Conservation (phyloP, 2,113 vertebrate genomes). For the Mus spicilegus region DNA sequence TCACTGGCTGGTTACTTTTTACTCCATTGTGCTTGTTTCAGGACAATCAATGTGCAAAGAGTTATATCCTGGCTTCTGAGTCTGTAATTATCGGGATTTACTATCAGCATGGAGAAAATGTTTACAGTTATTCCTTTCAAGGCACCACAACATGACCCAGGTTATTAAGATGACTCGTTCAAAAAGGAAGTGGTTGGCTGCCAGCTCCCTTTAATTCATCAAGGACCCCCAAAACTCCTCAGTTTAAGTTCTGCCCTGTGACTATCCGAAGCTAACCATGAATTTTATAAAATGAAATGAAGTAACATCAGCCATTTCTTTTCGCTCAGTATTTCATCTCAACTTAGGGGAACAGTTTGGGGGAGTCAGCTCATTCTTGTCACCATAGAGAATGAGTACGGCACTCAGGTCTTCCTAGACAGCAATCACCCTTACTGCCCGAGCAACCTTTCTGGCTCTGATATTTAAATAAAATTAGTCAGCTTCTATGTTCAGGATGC, state of each 20-base stretch:
- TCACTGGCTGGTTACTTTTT: neutral
- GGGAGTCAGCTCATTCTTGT: no score
- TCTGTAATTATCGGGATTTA: neutral
- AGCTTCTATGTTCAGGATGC: neutral
- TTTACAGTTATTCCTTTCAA: neutral
- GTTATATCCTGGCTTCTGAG: neutral
- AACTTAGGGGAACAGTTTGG: neutral
- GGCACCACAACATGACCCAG: neutral
- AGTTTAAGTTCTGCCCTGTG: neutral
- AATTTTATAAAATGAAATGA: neutral
- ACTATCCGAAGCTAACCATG: neutral
- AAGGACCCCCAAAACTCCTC: neutral
- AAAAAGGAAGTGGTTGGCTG: neutral
- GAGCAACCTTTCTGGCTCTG: neutral
- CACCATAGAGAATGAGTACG: rapidly evolving
- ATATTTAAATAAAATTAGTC: neutral
- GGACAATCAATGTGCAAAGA: neutral
- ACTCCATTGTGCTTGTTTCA: neutral
- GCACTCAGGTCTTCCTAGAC: no score
- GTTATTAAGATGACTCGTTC: neutral
- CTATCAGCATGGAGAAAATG: neutral
- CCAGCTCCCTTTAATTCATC: neutral
- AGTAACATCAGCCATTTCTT: neutral
- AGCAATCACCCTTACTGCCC: neutral
- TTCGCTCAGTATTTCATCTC: neutral